phyloP scores from a whole-genome alignment of 2,888 invertebrate genomes.

The Drosophila robusta region DNA sequence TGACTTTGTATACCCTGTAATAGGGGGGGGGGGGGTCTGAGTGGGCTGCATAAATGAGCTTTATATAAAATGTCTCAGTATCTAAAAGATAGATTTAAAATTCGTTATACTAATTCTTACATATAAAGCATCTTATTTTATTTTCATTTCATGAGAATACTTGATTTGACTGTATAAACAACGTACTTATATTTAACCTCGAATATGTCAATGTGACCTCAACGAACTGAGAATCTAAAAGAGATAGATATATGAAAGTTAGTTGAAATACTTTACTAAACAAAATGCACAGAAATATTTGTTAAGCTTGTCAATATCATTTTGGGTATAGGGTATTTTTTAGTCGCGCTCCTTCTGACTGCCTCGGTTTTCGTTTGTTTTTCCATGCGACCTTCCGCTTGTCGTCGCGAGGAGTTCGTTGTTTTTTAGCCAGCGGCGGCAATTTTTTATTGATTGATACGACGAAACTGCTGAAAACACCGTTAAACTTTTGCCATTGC shows the following conservation, averaged over 20 bases:
- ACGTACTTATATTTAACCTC: too few species aligned
- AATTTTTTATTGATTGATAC: conserved; percentile 43
- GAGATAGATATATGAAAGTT: background rate
- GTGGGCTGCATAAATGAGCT: too few species aligned
- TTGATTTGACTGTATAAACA: too few species aligned
- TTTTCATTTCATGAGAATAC: too few species aligned
- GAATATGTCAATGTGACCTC: background rate
- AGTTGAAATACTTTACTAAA: too few species aligned
- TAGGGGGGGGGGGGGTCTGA: too few species aligned
- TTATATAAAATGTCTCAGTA: too few species aligned
- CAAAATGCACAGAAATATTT: too few species aligned
- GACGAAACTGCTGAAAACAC: conserved; percentile 53
- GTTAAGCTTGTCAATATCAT: too few species aligned
- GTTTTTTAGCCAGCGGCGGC: conserved; percentile 22
- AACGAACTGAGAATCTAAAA: background rate
- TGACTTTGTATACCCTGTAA: conserved; percentile 32
- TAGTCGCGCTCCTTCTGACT: background rate
- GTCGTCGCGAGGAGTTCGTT: conserved; percentile 27
- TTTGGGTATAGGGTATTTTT: conserved; percentile 16
- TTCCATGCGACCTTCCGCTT: conserved; percentile 39
- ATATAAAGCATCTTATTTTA: too few species aligned
- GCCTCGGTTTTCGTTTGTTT: background rate
- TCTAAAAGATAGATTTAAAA: too few species aligned
- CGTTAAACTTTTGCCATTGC: conserved; percentile 75
- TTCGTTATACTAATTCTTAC: too few species aligned